Evolutionary conservation across 2,797 vertebrate genomes (phyloP).

Genomic region (Tapirus indicus): DNA sequence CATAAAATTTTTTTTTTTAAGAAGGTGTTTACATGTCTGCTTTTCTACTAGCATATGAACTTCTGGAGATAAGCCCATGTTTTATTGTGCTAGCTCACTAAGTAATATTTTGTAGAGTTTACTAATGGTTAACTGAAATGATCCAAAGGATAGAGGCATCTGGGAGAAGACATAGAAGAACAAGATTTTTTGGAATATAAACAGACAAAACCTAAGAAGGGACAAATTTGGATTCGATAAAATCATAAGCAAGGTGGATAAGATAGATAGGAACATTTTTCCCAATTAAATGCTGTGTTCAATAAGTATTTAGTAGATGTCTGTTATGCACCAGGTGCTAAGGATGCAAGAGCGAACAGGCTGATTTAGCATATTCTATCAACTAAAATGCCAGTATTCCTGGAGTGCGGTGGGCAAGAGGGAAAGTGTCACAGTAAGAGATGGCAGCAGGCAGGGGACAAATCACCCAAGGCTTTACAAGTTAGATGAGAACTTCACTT

Average conservation of each 20-base stretch:
- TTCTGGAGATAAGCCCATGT: background rate
- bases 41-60: background rate
- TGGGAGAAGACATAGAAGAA: background rate
- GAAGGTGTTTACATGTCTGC: background rate
- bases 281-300: conserved; percentile 21
- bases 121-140: background rate
- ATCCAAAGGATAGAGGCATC: background rate
- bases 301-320: background rate
- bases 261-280: background rate
- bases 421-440: background rate
- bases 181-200: background rate
- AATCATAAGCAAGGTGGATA: background rate
- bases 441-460: background rate
- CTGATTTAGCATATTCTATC: background rate
- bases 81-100: background rate
- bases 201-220: conserved; percentile 10
- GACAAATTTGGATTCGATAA: background rate
- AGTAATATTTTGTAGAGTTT: conserved; percentile 17
- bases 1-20: background rate
- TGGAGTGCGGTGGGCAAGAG: background rate
- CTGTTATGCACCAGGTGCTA: background rate
- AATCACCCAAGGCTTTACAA: background rate
- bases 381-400: background rate
- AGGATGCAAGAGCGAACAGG: background rate
- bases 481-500: background rate